Base-by-base conservation (phyloP, 1,140 invertebrate species). In the Cryptotermes secundus region DNA sequence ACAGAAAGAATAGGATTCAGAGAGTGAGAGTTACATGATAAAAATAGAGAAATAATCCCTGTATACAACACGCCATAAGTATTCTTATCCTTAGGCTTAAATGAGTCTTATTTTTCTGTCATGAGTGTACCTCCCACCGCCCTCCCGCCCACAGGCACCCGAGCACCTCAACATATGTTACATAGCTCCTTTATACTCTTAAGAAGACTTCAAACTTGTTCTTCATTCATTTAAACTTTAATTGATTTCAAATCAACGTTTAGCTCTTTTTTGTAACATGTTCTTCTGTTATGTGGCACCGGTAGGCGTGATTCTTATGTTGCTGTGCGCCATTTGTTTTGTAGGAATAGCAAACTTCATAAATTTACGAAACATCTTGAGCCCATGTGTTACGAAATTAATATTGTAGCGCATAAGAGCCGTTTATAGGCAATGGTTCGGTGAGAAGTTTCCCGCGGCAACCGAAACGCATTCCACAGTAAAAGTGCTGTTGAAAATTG, bases 241-340 rank as follows among this genome's bases (percentile, higher is more conserved):
- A 72, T 72, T 72, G 59, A 72, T 72, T 72, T 72, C 26, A 72
- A 72, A 72, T 72, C 59, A 72, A 72, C 59, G 26, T 72, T 72
- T 31, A 31, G 26, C 31, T 72, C n/a, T 72, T 72, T 72, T 72
- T 72, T n/a, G n/a, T n/a, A 31, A 31, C 59, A 9, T 72, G 59
- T 72, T n/a, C 31, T 72, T 31, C 7, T 72, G 6, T 31, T 16
- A 31, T 72, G n/a, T n/a, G n/a, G n/a, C n/a, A n/a, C n/a, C n/a
- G 26, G 59, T 31, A 72, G 59, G n/a, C 59, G 59, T 59, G 19
- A 22, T 72, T 72, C n/a, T 31, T 7, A 9, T 72, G n/a, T 31
- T 72, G 3, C n/a, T 16, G 16, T 9, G n/a, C 59, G 31, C 59
- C 59, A 72, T 72, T 72, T 72, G 3, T 72, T 72, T n/a, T n/a